These are phyloP conservation scores for Plestiodon gilberti DNA, from an alignment of 2,113 vertebrate species.

Conservation along the genomic window DNA sequence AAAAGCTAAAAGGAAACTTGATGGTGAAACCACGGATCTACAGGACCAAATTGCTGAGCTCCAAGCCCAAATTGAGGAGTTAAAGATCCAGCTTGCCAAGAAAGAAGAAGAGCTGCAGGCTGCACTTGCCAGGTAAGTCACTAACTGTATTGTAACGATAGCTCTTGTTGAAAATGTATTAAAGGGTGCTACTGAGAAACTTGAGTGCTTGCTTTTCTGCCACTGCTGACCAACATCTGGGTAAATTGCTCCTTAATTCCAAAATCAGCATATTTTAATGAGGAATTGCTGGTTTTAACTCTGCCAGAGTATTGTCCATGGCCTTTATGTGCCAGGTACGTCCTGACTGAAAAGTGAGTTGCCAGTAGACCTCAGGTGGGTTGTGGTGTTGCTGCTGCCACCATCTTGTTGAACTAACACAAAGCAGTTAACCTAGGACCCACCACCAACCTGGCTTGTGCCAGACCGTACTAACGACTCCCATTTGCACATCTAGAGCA, in stretches of 20 bases:
- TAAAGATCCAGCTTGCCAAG: conserved; percentile 93
- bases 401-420: too few species aligned
- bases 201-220: neutral
- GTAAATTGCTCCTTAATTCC: neutral
- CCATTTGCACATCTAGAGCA: too few species aligned
- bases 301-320: neutral
- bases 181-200: neutral
- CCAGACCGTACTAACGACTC: too few species aligned
- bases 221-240: neutral
- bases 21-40: conserved; percentile 93
- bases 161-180: neutral
- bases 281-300: neutral
- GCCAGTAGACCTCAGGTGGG: too few species aligned
- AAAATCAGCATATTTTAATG: neutral
- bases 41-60: conserved; percentile 97
- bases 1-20: conserved; percentile 96
- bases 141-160: too few species aligned
- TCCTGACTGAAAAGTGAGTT: too few species aligned
- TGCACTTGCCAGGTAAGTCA: conserved; percentile 85
- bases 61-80: conserved; percentile 94
- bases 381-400: too few species aligned
- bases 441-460: too few species aligned
- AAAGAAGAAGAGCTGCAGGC: conserved; percentile 96
- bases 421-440: too few species aligned
- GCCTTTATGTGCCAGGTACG: neutral